Evolutionary conservation across 2,888 invertebrate genomes (phyloP), one percentile per base, ranked within the genome.

Genomic region (Dryocosmus kuriphilus): DNA sequence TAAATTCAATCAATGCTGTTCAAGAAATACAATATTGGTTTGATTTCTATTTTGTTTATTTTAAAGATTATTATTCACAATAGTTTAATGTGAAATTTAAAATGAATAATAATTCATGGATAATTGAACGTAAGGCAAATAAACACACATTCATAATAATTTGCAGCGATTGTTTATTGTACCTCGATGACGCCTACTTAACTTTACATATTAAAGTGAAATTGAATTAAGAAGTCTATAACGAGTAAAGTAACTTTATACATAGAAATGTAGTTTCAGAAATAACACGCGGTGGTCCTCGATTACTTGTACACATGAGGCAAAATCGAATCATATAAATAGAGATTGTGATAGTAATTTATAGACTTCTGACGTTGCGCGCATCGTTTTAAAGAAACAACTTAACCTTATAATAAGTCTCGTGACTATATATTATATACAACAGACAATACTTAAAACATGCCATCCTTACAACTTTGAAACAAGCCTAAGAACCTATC

Each of bases 221-320:
- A n/a, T 71, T 71, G 30, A 32, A 32, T 51, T 14, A 51, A 51
- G 71, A 71, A 71, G 71, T 71, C 51, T 51, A 51, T 71, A 71
- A 51, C 51, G 71, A 71, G 27, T 51, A 71, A 71, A 71, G 51
- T 71, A 71, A 71, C 71, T 71, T 71, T 71, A 71, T 71, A 71
- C 71, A 71, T 71, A 71, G 30, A 71, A 71, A 71, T 51, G 27
- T 30, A 71, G 27, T 71, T 71, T 30, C 27, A 51, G 51, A 30
- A 51, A 41, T 51, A 65, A 41, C 41, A 65, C 41, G 30, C 71
- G 30, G 51, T 71, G 14, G 51, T 71, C 71, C 71, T 51, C 71
- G 71, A 51, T 71, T 71, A 51, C 30, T 46, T 51, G 14, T 55
- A 51, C 51, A 51, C 71, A 51, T 71, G 71, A 71, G 71, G 71